These are phyloP conservation scores for Tragulus kanchil DNA, from an alignment of 2,113 vertebrate genomes.

Conservation along the genomic window DNA sequence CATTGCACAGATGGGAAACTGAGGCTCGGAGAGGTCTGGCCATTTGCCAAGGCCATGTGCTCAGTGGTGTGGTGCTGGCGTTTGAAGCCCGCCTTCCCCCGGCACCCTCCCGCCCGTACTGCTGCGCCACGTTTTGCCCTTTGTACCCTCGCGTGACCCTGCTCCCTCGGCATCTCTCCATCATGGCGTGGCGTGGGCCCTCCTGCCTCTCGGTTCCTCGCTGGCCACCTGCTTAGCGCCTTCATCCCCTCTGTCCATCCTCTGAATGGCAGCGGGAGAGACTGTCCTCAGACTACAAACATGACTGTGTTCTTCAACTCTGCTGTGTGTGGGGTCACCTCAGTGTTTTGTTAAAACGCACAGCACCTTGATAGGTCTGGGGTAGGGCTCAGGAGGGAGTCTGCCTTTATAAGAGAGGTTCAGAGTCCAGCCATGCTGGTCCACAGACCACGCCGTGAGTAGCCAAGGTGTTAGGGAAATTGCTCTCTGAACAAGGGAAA, in stretches of 20 bases:
- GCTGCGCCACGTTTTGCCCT: not conserved
- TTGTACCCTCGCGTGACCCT: not conserved
- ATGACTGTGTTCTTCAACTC: not conserved
- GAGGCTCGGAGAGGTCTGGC: not conserved
- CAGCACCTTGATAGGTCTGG: not conserved
- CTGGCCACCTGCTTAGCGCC: not conserved
- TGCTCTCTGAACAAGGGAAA: not conserved
- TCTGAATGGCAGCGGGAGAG: not conserved
- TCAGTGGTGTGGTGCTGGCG: not conserved
- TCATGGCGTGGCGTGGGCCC: accelerated
- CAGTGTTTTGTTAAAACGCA: not conserved
- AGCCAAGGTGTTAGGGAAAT: not conserved
- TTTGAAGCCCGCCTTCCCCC: not conserved
- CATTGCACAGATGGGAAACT: not conserved
- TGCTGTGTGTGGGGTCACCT: accelerated
- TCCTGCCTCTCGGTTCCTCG: not conserved
- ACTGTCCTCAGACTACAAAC: not conserved
- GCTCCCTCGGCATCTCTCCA: not conserved
- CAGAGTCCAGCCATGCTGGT: not conserved
- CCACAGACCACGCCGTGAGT: not conserved
- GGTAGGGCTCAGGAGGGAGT: not conserved
- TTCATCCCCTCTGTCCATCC: not conserved
- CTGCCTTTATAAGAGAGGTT: not conserved
- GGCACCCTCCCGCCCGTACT: accelerated
- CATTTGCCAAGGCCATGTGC: not conserved